phyloP scores from a whole-genome alignment of 1,140 invertebrate genomes.

The Tachypleus tridentatus region DNA sequence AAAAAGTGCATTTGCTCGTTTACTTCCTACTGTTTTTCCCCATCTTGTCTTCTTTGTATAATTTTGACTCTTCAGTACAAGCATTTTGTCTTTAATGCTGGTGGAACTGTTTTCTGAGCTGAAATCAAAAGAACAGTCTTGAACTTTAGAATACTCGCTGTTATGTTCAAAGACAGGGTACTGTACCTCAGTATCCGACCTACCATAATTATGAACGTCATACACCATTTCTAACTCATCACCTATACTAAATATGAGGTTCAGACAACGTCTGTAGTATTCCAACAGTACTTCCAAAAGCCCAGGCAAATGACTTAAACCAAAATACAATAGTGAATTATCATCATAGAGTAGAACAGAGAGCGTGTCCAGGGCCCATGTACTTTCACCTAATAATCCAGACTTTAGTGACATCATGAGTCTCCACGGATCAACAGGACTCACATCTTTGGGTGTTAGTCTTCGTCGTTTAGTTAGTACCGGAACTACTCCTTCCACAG shows the following conservation, averaged over 20 bases:
- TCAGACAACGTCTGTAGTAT: slow-evolving; percentile 58
- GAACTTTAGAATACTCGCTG: neutral
- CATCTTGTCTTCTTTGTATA: slow-evolving; percentile 23
- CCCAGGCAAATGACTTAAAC: slow-evolving; percentile 78
- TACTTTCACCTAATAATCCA: slow-evolving; percentile 86
- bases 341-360: slow-evolving; percentile 89
- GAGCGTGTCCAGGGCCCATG: slow-evolving; percentile 87
- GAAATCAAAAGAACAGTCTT: too few relatives aligned
- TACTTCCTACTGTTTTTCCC: slow-evolving; percentile 23
- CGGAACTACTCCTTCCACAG: slow-evolving; percentile 81
- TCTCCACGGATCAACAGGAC: slow-evolving; percentile 84
- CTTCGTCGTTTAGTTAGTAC: slow-evolving; percentile 72
- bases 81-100: slow-evolving; percentile 10
- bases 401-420: slow-evolving; percentile 95
- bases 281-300: slow-evolving; percentile 80
- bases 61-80: slow-evolving; percentile 21
- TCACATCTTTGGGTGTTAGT: slow-evolving; percentile 62
- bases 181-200: slow-evolving; percentile 22
- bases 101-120: neutral
- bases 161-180: slow-evolving; percentile 14
- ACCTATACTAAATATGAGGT: slow-evolving; percentile 60
- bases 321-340: slow-evolving; percentile 80
- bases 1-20: slow-evolving; percentile 18
- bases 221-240: slow-evolving; percentile 36
- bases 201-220: neutral